Evolutionary conservation across 2,888 invertebrate genomes (phyloP).

Genomic region (Mythimna albipuncta): DNA sequence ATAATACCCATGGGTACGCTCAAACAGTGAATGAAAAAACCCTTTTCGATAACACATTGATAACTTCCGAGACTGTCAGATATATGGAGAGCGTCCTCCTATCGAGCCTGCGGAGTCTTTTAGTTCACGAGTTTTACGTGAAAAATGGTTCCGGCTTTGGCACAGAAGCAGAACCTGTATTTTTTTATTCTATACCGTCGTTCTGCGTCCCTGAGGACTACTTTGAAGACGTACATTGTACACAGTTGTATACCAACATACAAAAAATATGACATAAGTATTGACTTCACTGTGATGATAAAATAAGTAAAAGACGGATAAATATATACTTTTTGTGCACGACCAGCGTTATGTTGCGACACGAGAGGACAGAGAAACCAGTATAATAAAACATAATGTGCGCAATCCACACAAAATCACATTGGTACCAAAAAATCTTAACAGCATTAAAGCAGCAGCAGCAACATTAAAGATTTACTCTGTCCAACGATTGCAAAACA

Average conservation of each 20-base stretch:
- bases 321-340: neutral
- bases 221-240: neutral
- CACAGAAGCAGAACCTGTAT: neutral
- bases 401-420: neutral
- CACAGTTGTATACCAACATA: neutral
- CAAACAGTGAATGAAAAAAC: conserved; percentile 44
- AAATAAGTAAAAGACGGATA: neutral
- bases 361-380: neutral
- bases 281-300: neutral
- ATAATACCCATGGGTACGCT: conserved; percentile 35
- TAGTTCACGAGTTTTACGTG: conserved; percentile 16
- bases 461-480: neutral
- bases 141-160: conserved; percentile 30
- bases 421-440: neutral
- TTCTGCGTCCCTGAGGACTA: neutral
- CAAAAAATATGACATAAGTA: neutral
- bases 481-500: neutral
- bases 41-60: conserved; percentile 39
- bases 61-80: conserved; percentile 41
- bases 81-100: conserved; percentile 31
- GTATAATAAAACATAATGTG: no score
- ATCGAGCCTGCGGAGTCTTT: conserved; percentile 21
- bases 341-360: neutral
- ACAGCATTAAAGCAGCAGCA: no score
- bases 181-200: neutral